Evolutionary conservation across 2,797 vertebrate genomes (phyloP).

Genomic region (Gymnopithys bicolor): DNA sequence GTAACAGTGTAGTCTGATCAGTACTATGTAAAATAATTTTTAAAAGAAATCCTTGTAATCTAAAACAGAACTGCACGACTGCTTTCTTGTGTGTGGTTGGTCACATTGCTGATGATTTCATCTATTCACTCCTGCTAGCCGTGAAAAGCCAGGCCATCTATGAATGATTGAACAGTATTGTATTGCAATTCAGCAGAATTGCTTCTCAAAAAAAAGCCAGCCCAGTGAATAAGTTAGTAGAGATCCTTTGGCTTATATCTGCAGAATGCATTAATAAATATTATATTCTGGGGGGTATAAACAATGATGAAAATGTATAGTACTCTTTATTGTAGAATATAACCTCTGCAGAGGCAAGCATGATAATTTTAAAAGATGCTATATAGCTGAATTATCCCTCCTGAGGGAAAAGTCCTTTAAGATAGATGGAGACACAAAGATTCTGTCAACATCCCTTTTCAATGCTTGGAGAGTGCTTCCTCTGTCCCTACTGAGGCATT

Average conservation of each 20-base stretch:
- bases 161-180: not conserved
- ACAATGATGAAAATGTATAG: not conserved
- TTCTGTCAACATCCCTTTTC: not conserved
- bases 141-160: not conserved
- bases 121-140: not conserved
- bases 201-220: not conserved
- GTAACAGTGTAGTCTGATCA: not conserved
- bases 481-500: not conserved
- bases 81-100: not conserved
- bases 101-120: not conserved
- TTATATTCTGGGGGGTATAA: not conserved
- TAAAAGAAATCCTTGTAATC: not conserved
- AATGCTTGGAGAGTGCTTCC: not conserved
- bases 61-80: not conserved
- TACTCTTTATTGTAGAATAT: not conserved
- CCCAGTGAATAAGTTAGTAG: not conserved
- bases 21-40: not conserved
- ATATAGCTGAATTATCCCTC: not conserved
- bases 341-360: rapidly evolving
- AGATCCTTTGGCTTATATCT: not conserved
- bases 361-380: not conserved
- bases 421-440: not conserved
- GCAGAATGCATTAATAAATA: not conserved
- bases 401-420: not conserved
- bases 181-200: not conserved